Base-by-base conservation (phyloP, 53 echinoderm and acorn worm genomes). In the Echinometra lucunter region DNA sequence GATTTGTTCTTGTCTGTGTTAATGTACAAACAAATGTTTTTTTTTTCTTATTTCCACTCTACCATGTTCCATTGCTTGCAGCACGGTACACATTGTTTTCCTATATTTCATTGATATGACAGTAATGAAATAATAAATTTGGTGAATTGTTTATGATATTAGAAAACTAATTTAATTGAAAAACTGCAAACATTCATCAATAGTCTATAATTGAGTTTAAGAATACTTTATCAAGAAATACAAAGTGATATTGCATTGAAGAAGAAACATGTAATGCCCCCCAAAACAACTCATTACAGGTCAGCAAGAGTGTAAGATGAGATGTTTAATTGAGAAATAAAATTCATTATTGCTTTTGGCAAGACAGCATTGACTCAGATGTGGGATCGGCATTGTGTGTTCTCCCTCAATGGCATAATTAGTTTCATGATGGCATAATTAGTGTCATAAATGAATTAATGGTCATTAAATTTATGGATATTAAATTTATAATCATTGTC, bases 261-360 rank as follows among this genome's bases (percentile, higher is more conserved):
- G 42, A 78, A 40, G 42, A 78, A 38, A 78, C 21, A 42, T 40
- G 21, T 5, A 78, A 21, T 78, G 42, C 78, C 78, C 42, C 6
- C 0, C 38, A 42, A 5, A 38, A 78, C 19, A 38, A 42, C 38
- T 40, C 38, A 78, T 78, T 78, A 78, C 6, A 42, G 78, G 78
- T 78, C 78, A 78, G 21, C 42, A 78, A 40, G 38, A 6, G 6
- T 78, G 78, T 78, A 78, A 78, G 42, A 40, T 78, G 78, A 78
- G 78, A 78, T 78, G 40, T 37, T 42, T 78, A 78, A 78, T 78
- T 78, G 38, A 78, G 78, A 78, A 78, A 42, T 78, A 40, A 75
- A 78, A 23, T 40, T 78, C 38, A 78, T 78, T 38, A 78, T 78
- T 40, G 42, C 35, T 42, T 19, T 21, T 6, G 40, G 78, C 40